A percentile compares a stretch with the other conserved stretches of the same genome.
Evolutionary conservation across 1,140 invertebrate genomes (phyloP).

Genomic region (Bombus sylvicola): DNA sequence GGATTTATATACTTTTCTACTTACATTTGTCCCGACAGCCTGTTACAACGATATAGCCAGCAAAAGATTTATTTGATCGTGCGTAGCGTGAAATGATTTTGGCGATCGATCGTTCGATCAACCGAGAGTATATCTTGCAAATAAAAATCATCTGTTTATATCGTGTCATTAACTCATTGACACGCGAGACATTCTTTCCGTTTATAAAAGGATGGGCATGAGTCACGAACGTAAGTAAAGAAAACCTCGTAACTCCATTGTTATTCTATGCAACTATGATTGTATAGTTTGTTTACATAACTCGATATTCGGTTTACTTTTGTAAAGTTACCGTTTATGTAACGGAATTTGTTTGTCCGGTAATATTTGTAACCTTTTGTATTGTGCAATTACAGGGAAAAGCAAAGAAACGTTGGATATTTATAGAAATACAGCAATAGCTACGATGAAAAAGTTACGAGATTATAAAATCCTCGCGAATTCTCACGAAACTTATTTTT

Average conservation of each 20-base stretch:
- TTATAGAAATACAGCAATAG: neutral
- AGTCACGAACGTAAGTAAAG: conserved; percentile 39
- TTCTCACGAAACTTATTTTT: conserved; percentile 8
- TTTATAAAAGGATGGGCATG: conserved; percentile 37
- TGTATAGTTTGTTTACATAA: conserved; percentile 22
- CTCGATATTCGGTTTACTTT: neutral
- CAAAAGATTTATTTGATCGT: neutral
- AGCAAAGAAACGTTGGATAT: neutral
- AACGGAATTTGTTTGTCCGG: neutral
- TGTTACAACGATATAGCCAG: too few relatives aligned
- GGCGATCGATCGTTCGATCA: neutral
- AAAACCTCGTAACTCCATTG: conserved; percentile 34
- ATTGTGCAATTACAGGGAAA: neutral
- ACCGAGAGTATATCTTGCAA: neutral
- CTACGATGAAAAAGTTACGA: neutral
- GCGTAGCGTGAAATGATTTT: neutral
- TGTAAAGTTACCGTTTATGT: conserved; percentile 7
- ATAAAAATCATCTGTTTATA: conserved; percentile 24
- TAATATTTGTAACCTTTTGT: neutral
- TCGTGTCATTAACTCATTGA: conserved; percentile 17
- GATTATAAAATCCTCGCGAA: neutral
- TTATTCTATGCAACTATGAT: conserved; percentile 6
- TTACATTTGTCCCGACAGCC: neutral
- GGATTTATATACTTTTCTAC: neutral
- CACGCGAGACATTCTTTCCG: conserved; percentile 6